Conservation (phyloP, 2,888 invertebrate species). For the Oasisia sp. region DNA sequence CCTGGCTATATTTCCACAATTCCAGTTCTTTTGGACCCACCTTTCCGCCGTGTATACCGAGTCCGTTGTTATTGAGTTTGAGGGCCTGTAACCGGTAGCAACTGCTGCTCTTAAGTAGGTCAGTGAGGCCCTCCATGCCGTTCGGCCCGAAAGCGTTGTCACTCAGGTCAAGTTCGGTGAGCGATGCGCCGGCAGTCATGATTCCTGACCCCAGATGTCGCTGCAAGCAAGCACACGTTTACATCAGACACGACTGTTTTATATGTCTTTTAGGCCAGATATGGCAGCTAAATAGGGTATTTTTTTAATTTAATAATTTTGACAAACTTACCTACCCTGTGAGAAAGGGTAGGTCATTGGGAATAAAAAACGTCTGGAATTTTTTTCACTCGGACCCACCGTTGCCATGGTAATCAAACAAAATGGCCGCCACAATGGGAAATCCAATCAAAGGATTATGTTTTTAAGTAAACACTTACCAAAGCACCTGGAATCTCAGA, state of each 20-base stretch:
- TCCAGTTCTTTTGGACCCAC: constrained; percentile 52
- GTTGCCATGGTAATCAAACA: too few relatives aligned
- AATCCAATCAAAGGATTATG: too few relatives aligned
- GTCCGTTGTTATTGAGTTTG: constrained; percentile 91
- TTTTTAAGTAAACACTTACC: constrained; percentile 68
- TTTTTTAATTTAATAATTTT: too few relatives aligned
- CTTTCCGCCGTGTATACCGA: constrained; percentile 89
- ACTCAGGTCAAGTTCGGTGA: constrained; percentile 89
- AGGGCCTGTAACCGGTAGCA: constrained; percentile 86
- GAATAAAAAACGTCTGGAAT: too few relatives aligned
- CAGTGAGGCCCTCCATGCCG: constrained; percentile 55
- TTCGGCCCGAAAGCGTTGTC: constrained; percentile 90
- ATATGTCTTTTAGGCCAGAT: too few relatives aligned
- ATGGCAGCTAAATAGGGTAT: too few relatives aligned
- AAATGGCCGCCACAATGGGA: too few relatives aligned
- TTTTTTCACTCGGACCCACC: too few relatives aligned
- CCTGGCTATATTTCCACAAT: background rate
- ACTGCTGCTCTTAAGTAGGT: constrained; percentile 82
- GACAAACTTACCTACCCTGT: too few relatives aligned
- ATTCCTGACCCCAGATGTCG: constrained; percentile 82
- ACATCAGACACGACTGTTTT: too few relatives aligned
- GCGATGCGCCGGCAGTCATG: constrained; percentile 79
- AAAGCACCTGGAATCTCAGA: constrained; percentile 93
- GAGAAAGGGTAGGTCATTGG: too few relatives aligned
- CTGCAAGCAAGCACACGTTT: constrained; percentile 57